A percentile compares a stretch with the other conserved stretches of the same genome.
phyloP scores from a whole-genome alignment of 2,113 vertebrate genomes.

The Cynopterus brachyotis region DNA sequence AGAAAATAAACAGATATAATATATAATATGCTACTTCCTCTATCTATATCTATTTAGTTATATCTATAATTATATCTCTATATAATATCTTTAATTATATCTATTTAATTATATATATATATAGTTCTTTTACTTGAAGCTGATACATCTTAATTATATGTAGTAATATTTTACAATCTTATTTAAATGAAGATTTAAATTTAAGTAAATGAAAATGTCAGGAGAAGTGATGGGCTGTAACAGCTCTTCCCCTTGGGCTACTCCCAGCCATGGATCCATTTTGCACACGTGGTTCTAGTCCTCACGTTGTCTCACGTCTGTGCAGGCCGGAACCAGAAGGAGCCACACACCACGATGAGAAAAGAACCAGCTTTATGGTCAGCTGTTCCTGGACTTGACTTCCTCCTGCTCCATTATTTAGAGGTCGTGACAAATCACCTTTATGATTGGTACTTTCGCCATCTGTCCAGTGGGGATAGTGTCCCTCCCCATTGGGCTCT shows the following conservation, averaged over 20 bases:
- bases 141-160: not conserved
- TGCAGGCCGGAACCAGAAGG: not conserved
- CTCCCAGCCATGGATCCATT: not conserved
- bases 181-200: not conserved
- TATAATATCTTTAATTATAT: too few relatives aligned
- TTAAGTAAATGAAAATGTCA: not conserved
- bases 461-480: not conserved
- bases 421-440: not conserved
- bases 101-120: not conserved
- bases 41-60: not conserved
- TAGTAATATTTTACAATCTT: not conserved
- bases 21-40: too few relatives aligned
- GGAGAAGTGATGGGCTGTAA: not conserved
- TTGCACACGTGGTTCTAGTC: not conserved
- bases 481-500: fast-evolving
- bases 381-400: not conserved
- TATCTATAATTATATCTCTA: too few relatives aligned
- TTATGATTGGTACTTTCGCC: not conserved
- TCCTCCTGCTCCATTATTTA: not conserved
- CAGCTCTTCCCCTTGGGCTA: not conserved
- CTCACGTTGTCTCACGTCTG: not conserved
- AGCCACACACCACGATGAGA: not conserved
- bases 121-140: not conserved
- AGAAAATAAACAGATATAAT: not conserved
- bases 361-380: not conserved